Evolutionary conservation across 35 echinoderm and acorn worm species (phyloP).

Genomic region (Ophiothrix spiculata): DNA sequence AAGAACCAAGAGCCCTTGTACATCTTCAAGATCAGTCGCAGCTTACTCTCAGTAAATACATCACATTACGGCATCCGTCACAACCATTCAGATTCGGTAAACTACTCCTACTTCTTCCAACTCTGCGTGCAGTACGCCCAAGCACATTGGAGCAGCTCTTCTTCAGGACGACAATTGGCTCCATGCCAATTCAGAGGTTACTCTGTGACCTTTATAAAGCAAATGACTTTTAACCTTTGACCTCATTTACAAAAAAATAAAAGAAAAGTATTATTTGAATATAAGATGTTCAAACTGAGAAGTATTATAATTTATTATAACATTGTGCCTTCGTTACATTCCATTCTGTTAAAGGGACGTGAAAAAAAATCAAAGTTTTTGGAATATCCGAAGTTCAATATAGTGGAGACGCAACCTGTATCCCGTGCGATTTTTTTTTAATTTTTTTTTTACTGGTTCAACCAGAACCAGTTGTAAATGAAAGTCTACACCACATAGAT

Average conservation of each 20-base stretch:
- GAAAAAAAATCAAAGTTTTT: no score
- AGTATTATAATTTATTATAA: no score
- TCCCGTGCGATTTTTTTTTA: no score
- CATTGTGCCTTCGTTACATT: no score
- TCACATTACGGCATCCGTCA: conserved; percentile 60
- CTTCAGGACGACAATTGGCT: conserved; percentile 80
- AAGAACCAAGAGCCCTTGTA: conserved; percentile 58
- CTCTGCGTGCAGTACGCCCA: conserved; percentile 66
- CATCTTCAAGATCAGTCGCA: conserved; percentile 91
- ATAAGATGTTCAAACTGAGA: background rate
- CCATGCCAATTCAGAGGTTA: conserved; percentile 76
- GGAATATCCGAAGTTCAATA: no score
- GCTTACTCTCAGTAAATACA: conserved; percentile 92
- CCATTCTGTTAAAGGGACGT: no score
- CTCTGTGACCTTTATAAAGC: conserved; percentile 76
- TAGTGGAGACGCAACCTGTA: no score
- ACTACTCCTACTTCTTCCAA: conserved; percentile 78
- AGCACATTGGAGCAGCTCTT: conserved; percentile 89
- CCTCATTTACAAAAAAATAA: background rate
- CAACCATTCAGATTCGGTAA: conserved; percentile 94
- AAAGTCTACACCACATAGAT: no score
- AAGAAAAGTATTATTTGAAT: conserved; percentile 17
- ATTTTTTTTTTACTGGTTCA: no score
- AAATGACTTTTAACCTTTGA: conserved; percentile 9
- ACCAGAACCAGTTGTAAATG: no score